Conservation (phyloP, 2,888 invertebrate species). For the Dione juno region DNA sequence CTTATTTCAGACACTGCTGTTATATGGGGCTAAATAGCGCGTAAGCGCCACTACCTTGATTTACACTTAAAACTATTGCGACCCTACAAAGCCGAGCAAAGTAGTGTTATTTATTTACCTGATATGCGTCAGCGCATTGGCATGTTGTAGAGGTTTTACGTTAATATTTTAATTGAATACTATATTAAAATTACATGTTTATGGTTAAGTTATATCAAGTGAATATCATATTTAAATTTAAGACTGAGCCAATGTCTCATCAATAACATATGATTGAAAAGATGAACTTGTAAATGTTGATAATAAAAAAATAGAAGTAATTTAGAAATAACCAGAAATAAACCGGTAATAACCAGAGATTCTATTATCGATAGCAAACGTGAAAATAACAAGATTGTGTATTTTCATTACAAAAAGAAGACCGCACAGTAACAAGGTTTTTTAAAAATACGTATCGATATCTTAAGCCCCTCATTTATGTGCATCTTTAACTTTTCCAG, state of each 20-base stretch:
- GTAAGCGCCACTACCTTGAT: conserved; percentile 62
- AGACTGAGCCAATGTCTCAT: too few species aligned
- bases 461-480: conserved; percentile 61
- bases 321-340: too few species aligned
- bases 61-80: conserved; percentile 39
- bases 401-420: conserved; percentile 57
- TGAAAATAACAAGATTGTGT: conserved; percentile 44
- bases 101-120: conserved; percentile 43
- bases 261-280: too few species aligned
- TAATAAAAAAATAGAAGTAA: too few species aligned
- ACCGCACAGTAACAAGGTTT: conserved; percentile 63
- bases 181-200: not conserved
- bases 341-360: not conserved
- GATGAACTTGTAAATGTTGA: too few species aligned
- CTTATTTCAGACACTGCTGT: conserved; percentile 71
- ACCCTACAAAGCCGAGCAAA: conserved; percentile 41
- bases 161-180: conserved; percentile 42
- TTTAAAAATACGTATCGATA: conserved; percentile 64
- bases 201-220: not conserved
- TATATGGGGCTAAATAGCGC: conserved; percentile 58
- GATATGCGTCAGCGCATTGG: conserved; percentile 54
- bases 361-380: not conserved
- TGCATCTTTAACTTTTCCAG: conserved; percentile 73
- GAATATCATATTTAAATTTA: too few species aligned
- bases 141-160: conserved; percentile 46